phyloP scores from a whole-genome alignment of 2,797 vertebrate genomes.

The Catostomus latipinnis region DNA sequence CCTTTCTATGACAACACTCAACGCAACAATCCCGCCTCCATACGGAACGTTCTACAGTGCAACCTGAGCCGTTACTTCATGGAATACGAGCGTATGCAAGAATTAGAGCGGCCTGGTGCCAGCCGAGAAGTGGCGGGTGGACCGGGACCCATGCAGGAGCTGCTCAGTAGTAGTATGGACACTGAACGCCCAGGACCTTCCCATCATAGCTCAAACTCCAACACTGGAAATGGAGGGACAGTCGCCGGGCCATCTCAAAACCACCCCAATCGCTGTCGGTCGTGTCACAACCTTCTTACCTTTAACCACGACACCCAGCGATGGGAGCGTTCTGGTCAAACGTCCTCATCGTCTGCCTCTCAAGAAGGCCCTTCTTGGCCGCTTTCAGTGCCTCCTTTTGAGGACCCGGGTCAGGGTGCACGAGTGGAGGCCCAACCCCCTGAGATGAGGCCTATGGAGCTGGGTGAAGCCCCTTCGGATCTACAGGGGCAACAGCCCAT shows the following conservation, averaged over 20 bases:
- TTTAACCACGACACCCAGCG: constrained; percentile 98
- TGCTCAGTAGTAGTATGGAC: constrained; percentile 96
- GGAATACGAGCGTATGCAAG: constrained; percentile 95
- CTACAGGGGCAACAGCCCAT: constrained; percentile 89
- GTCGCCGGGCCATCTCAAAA: constrained; percentile 81
- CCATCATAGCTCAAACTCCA: constrained; percentile 65
- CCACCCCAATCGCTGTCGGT: constrained; percentile 95
- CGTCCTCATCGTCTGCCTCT: constrained; percentile 73
- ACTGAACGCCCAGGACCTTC: constrained; percentile 89
- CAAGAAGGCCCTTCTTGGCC: constrained; percentile 77
- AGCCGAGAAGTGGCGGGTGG: constrained; percentile 70
- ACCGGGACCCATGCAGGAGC: constrained; percentile 87
- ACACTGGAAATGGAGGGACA: constrained; percentile 73
- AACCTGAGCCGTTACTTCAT: constrained; percentile 98
- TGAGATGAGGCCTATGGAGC: constrained; percentile 78
- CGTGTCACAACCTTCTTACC: constrained; percentile 98
- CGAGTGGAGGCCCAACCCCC: constrained; percentile 81
- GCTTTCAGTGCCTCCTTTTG: constrained; percentile 79
- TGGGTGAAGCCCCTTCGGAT: constrained; percentile 72
- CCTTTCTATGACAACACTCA: constrained; percentile 81
- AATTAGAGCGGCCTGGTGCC: constrained; percentile 84
- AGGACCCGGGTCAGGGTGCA: constrained; percentile 80
- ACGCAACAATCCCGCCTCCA: constrained; percentile 79
- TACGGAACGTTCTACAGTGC: constrained; percentile 95
- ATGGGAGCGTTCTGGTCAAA: constrained; percentile 91